Evolutionary conservation across 2,888 invertebrate species (phyloP), one percentile per base, ranked within the genome.

Genomic region (Seira ritae): DNA sequence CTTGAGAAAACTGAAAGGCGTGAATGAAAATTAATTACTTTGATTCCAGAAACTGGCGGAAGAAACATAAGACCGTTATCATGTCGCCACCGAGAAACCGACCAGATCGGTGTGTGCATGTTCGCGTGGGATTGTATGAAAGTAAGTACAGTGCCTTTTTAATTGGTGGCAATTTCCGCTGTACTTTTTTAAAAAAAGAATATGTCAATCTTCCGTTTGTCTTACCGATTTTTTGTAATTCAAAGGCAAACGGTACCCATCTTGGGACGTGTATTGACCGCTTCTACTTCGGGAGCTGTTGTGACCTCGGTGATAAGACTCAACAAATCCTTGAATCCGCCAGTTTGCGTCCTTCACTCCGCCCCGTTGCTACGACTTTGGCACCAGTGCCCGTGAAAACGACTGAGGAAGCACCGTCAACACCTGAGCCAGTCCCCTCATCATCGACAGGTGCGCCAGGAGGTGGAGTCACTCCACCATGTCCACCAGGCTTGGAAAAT

Each of bases 231-330:
- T n/a, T n/a, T n/a, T n/a, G n/a, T n/a, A n/a, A 50, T 71, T 97
- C 97, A 90, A 96, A 96, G 92, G 94, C 95, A 84, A 97, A 97
- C 90, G 97, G 97, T 62, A 95, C 96, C 0, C 97, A 97, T 90
- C 92, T 97, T 87, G 97, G 97, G 37, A 97, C 97, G 0, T 97
- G 97, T 91, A 96, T 97, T 90, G 97, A 97, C 91, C 94, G 96
- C 86, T 97, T 97, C 91, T 97, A 97, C 92, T 97, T 97, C 90
- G 97, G 97, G 76, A 97, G 97, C 42, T 97, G 97, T 90, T 97
- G 97, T 90, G 95, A 95, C 89, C 92, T 97, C 79, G 91, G 91
- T 67, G 91, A 91, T 15, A 94, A 94, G 87, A 93, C 93, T 10
- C 84, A 85, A 24, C 78, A 84, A 68, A 79, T 87, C 42, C 50